A percentile compares a stretch with the other conserved stretches of the same genome.
Evolutionary conservation across 1,140 invertebrate species (phyloP).

Genomic region (Pectinophora gossypiella): DNA sequence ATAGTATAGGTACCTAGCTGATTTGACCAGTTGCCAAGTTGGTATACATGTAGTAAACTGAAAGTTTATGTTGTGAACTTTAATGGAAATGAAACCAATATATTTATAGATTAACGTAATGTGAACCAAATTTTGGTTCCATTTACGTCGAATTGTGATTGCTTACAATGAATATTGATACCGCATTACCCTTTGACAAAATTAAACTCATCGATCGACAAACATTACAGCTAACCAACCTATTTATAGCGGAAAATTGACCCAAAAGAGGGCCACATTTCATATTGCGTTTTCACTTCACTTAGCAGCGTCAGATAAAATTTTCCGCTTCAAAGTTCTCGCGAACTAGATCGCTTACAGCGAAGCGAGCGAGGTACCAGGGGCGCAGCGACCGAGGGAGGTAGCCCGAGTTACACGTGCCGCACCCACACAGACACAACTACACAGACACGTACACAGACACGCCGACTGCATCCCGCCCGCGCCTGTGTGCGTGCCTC

Average conservation of each 20-base stretch:
- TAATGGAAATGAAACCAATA: too few relatives aligned
- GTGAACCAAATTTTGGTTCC: too few relatives aligned
- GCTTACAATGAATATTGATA: too few relatives aligned
- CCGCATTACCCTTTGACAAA: too few relatives aligned
- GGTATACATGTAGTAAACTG: too few relatives aligned
- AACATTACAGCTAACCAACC: too few relatives aligned
- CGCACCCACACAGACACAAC: conserved; percentile 43
- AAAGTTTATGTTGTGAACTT: too few relatives aligned
- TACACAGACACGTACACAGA: background rate
- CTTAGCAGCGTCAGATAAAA: conserved; percentile 2
- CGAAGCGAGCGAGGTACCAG: conserved; percentile 55
- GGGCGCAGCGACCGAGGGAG: conserved; percentile 40
- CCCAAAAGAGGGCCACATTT: conserved; percentile 1
- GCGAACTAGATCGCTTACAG: conserved; percentile 71
- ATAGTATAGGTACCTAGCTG: too few relatives aligned
- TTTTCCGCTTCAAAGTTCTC: conserved; percentile 54
- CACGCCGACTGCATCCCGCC: background rate
- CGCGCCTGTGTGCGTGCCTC: conserved; percentile 18
- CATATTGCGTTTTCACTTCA: conserved; percentile 3
- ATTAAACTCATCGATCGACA: too few relatives aligned
- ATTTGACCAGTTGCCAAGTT: too few relatives aligned
- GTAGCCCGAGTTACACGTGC: conserved; percentile 55
- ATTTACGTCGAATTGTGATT: too few relatives aligned
- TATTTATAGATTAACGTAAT: too few relatives aligned
- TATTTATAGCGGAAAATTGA: conserved; percentile 1